Conservation (phyloP, 2,888 invertebrate species). For the Omphaloscelis lunosa region DNA sequence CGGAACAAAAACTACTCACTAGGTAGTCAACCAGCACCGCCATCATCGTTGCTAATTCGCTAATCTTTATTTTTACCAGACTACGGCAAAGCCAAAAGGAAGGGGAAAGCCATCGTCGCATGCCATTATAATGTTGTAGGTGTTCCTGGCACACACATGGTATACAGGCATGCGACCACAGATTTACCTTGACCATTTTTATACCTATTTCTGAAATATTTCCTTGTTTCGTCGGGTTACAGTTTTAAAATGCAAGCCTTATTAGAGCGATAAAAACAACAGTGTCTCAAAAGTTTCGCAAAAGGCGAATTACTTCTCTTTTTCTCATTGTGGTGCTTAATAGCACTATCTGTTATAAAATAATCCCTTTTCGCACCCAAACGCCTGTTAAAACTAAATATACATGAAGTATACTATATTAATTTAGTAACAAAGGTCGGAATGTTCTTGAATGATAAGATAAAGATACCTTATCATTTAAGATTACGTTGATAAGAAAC, state of each 20-base stretch:
- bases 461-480: slow-evolving; percentile 39
- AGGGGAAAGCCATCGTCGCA: too few species aligned
- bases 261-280: background rate
- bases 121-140: too few species aligned
- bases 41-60: background rate
- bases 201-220: too few species aligned
- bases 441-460: slow-evolving; percentile 41
- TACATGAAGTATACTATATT: background rate
- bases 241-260: too few species aligned
- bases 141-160: too few species aligned
- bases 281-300: too few species aligned
- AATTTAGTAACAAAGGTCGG: slow-evolving; percentile 28
- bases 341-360: background rate
- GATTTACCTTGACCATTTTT: too few species aligned
- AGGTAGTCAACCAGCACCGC: background rate
- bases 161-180: too few species aligned
- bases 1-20: background rate
- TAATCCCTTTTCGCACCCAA: background rate
- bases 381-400: background rate
- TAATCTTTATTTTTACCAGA: background rate
- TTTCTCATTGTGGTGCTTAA: too few species aligned
- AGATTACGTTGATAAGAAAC: slow-evolving; percentile 24
- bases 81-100: too few species aligned
- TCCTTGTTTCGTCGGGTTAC: too few species aligned
- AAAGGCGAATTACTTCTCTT: too few species aligned